A percentile compares a stretch with the other conserved stretches of the same genome.
Evolutionary conservation across 2,113 vertebrate species (phyloP).

Genomic region (Neogobius melanostomus): DNA sequence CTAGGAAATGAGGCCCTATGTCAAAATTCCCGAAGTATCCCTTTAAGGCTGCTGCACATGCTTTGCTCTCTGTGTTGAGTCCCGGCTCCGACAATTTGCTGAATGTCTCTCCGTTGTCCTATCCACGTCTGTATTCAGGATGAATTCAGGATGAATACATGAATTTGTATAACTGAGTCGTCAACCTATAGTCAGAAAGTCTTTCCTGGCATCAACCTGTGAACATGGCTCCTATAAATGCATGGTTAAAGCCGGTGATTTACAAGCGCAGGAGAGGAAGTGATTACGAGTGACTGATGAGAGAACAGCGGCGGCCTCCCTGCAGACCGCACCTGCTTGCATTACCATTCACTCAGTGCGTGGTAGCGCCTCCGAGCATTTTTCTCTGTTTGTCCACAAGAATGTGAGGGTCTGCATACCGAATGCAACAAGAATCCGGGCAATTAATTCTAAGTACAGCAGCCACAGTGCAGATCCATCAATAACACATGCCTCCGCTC

Average conservation of each 20-base stretch:
- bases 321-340: slow-evolving; percentile 62
- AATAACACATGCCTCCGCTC: slow-evolving; percentile 52
- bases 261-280: slow-evolving; percentile 66
- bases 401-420: slow-evolving; percentile 30
- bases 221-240: slow-evolving; percentile 70
- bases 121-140: too few relatives aligned
- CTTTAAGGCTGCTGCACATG: too few relatives aligned
- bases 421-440: slow-evolving; percentile 54
- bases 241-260: slow-evolving; percentile 63
- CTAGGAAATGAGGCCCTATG: too few relatives aligned
- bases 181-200: slow-evolving; percentile 49
- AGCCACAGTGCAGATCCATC: slow-evolving; percentile 51
- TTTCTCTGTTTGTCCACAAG: slow-evolving; percentile 22
- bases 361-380: slow-evolving; percentile 21
- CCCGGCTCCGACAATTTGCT: too few relatives aligned
- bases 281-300: slow-evolving; percentile 75
- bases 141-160: too few relatives aligned
- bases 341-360: slow-evolving; percentile 58
- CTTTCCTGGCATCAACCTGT: slow-evolving; percentile 64
- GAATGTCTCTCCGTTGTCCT: too few relatives aligned
- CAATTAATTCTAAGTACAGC: slow-evolving; percentile 61
- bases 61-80: too few relatives aligned
- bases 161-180: not conserved
- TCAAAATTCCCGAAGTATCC: too few relatives aligned
- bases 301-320: slow-evolving; percentile 62